Conservation (phyloP, 2,797 vertebrate species). For the Aselliscus stoliczkanus region DNA sequence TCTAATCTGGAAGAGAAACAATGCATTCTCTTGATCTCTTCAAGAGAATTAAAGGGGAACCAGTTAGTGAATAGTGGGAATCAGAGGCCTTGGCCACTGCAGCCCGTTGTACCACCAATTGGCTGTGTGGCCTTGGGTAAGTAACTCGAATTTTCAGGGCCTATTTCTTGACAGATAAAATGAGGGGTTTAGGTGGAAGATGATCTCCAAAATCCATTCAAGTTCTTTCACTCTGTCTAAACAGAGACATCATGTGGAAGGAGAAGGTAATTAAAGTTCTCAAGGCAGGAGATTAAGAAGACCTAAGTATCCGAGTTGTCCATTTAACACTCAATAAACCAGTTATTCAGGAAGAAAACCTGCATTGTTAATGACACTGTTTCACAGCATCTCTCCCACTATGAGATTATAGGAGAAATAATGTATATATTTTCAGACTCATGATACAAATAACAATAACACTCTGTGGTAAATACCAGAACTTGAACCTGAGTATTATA, state of each 20-base stretch:
- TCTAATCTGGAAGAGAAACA: background rate
- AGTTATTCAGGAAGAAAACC: background rate
- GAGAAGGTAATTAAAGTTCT: conserved; percentile 1
- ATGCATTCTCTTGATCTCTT: background rate
- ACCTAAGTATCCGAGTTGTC: background rate
- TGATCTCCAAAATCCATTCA: background rate
- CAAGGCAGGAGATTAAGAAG: background rate
- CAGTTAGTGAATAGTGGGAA: background rate
- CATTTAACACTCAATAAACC: background rate
- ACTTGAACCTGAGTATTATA: background rate
- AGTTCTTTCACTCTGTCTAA: background rate
- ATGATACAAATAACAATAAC: background rate
- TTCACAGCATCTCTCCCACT: background rate
- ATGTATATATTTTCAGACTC: background rate
- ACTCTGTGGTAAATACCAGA: background rate
- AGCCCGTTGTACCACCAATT: background rate
- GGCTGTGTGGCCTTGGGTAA: background rate
- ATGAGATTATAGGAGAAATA: background rate
- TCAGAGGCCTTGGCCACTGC: background rate
- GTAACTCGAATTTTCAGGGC: background rate
- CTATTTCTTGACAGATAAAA: background rate
- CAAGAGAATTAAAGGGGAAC: background rate
- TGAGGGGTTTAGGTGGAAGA: background rate
- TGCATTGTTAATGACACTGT: background rate
- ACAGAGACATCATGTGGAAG: conserved; percentile 60